Percentiles rank a stretch among this genome's conserved stretches.
phyloP scores from a whole-genome alignment of 2,888 invertebrate genomes.

The Volucella inflata region DNA sequence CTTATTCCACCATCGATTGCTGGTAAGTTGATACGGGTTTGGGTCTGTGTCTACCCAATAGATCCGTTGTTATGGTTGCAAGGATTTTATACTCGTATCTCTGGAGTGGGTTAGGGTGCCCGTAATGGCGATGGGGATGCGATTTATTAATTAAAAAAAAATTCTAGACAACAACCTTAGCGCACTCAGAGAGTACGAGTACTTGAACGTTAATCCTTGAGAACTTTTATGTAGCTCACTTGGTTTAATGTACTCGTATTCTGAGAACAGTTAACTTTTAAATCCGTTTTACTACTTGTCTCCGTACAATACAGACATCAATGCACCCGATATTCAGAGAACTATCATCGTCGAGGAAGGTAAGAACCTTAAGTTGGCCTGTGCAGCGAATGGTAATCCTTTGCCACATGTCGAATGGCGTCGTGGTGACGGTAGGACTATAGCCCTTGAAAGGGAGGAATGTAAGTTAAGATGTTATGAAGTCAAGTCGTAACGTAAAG shows the following conservation, averaged over 20 bases:
- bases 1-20: conserved; percentile 94
- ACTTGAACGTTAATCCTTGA: conserved; percentile 51
- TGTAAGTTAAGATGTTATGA: conserved; percentile 83
- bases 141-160: conserved; percentile 72
- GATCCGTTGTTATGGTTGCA: conserved; percentile 26
- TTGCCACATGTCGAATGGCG: conserved; percentile 92
- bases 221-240: conserved; percentile 56
- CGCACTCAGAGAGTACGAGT: neutral
- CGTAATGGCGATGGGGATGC: neutral
- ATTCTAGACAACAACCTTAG: neutral
- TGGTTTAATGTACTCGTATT: conserved; percentile 32
- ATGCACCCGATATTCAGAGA: conserved; percentile 81
- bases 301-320: conserved; percentile 78
- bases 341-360: conserved; percentile 91
- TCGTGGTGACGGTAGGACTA: conserved; percentile 86
- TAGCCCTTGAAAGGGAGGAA: conserved; percentile 87
- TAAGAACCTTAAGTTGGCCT: conserved; percentile 91
- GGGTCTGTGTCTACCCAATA: neutral
- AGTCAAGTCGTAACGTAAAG: conserved; percentile 33
- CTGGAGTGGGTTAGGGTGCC: too few species aligned
- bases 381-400: conserved; percentile 91
- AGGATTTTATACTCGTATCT: conserved; percentile 16
- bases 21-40: conserved; percentile 83
- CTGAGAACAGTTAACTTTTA: conserved; percentile 57
- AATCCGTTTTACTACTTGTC: conserved; percentile 28